Base-by-base conservation (phyloP, 2,113 vertebrate genomes). In the Chroicocephalus ridibundus region DNA sequence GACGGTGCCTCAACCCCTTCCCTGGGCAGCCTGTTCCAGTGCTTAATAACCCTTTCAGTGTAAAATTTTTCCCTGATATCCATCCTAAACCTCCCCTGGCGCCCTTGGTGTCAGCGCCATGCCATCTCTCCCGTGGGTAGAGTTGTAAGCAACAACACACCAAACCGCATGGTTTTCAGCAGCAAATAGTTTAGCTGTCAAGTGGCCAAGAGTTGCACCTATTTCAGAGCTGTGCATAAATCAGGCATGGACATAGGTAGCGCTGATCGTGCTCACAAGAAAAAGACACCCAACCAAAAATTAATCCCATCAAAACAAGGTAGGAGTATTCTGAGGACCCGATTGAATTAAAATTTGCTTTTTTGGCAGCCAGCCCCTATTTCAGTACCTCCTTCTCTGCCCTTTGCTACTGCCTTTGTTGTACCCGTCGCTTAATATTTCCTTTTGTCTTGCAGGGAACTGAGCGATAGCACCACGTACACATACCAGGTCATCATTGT, bases 401-500 rank as follows among this genome's bases (percentile, higher is more conserved):
- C 65, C 72, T 72, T 85, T 72, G 70, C 61, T 78, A 8, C 34
- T 52, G 29, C 49, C 21, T 80, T 64, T 82, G 55, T 32, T 93
- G 90, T 27, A 14, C 11, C 1, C 1, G 51, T 60, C 25, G 2
- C 29, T 65, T 94, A 38, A 46, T 31, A 22, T 57, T 13, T 85
- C 49, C 57, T 93, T 79, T 93, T 97, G 40, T 88, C 70, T 97
- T 91, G 34, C 97, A 99, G 99, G 95, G 98, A 99, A 55, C 97
- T 99, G 49, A 94, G 89, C 34, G 95, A 96, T 15, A 97, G 98
- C 60, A 97, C 91, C 62, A 66, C 95, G 1, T 99, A 99, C 97
- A 99, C 98, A 3, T 99, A 99, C 96, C 98, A 98, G 96, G 98
- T 99, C 72, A 93, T 99, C 58, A 94, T 98, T 19, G 94, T 99